A percentile compares a stretch with the other conserved stretches of the same genome.
Conservation (phyloP, 2,113 vertebrate species). For the Semnornis frantzii region DNA sequence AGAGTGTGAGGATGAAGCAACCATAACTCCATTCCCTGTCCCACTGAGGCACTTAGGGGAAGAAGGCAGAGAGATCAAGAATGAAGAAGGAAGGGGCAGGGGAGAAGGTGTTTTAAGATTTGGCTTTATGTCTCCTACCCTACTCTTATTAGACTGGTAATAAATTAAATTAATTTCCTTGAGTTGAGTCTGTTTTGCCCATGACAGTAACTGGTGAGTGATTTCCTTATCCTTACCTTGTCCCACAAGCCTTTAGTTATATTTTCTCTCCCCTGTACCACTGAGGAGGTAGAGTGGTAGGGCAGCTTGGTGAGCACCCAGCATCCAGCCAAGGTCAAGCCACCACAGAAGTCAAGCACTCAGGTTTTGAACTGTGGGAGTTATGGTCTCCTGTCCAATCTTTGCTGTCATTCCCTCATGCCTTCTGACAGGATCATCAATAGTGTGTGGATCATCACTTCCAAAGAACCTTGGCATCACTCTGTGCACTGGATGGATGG, state of each 20-base stretch:
- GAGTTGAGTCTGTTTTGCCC: not conserved
- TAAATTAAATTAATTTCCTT: not conserved
- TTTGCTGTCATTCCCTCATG: not conserved
- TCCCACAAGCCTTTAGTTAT: not conserved
- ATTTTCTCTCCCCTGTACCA: not conserved
- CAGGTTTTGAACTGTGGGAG: not conserved
- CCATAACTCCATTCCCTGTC: rapidly evolving
- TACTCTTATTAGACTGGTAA: not conserved
- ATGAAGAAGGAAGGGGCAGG: not conserved
- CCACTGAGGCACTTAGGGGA: rapidly evolving
- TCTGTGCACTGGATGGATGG: not conserved
- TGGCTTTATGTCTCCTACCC: not conserved
- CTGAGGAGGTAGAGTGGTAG: not conserved
- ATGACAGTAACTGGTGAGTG: not conserved
- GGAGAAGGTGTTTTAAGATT: not conserved
- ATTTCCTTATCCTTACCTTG: not conserved
- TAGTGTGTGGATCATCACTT: not conserved
- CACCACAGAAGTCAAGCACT: not conserved
- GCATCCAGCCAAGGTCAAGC: not conserved
- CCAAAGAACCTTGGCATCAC: not conserved
- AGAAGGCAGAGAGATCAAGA: not conserved
- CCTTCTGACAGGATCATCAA: not conserved
- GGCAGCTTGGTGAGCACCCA: not conserved
- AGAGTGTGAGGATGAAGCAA: not conserved
- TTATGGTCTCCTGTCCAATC: not conserved